Conservation (phyloP, 2,888 invertebrate genomes). For the Polia nebulosa region DNA sequence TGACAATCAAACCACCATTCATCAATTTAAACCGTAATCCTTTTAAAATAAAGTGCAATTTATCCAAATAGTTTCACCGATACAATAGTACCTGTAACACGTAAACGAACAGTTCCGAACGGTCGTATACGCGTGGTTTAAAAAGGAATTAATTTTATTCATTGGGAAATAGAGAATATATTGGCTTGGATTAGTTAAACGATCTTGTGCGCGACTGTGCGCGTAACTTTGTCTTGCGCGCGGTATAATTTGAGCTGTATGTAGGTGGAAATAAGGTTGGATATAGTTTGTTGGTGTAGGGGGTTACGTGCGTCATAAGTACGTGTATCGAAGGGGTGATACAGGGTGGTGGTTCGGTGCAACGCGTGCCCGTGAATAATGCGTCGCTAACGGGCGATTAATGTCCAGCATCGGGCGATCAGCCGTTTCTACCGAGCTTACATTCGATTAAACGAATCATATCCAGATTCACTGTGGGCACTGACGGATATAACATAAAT, state of each 20-base stretch:
- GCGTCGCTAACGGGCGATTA: constrained; percentile 89
- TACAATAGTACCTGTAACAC: constrained; percentile 58
- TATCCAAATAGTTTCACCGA: constrained; percentile 17
- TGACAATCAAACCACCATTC: constrained; percentile 42
- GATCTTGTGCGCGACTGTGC: constrained; percentile 68
- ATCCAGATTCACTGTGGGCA: constrained; percentile 53
- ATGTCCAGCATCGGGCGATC: constrained; percentile 83
- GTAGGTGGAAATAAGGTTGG: constrained; percentile 24
- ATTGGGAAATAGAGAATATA: constrained; percentile 88
- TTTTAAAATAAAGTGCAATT: constrained; percentile 59
- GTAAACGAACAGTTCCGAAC: constrained; percentile 73
- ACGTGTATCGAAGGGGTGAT: constrained; percentile 75
- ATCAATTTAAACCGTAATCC: constrained; percentile 65
- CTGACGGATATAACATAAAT: constrained; percentile 46
- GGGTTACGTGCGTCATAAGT: constrained; percentile 59
- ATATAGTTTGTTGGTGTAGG: constrained; percentile 47
- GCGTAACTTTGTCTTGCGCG: constrained; percentile 44
- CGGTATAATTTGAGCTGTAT: constrained; percentile 57
- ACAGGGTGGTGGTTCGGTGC: constrained; percentile 84
- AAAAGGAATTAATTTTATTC: constrained; percentile 88
- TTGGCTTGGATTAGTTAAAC: constrained; percentile 89
- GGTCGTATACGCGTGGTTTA: constrained; percentile 83
- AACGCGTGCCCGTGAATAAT: constrained; percentile 90
- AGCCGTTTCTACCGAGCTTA: constrained; percentile 77
- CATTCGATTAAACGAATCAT: constrained; percentile 67